A percentile compares a stretch with the other conserved stretches of the same genome.
Conservation (phyloP, 1,140 invertebrate genomes). For the Lepidostoma basale region DNA sequence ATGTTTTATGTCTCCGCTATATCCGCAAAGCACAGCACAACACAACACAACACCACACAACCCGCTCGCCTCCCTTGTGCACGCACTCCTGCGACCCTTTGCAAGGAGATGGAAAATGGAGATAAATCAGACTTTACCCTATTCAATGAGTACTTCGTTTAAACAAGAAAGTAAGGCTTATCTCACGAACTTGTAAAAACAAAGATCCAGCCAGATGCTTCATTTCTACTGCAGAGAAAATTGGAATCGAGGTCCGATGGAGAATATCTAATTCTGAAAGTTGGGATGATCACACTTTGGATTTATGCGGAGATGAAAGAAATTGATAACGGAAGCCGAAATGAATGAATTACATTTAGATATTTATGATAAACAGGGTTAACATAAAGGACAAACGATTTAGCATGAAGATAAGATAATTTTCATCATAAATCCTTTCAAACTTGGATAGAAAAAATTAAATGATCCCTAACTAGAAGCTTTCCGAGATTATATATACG, state of each 20-base stretch:
- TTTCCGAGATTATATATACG: too few species aligned
- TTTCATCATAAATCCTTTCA: too few species aligned
- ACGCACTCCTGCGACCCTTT: too few species aligned
- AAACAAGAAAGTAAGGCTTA: constrained; percentile 10
- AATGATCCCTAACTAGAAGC: too few species aligned
- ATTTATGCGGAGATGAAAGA: constrained; percentile 1
- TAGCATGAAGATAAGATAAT: too few species aligned
- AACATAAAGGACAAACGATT: too few species aligned
- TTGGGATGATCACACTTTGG: constrained; percentile 11
- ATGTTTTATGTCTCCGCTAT: too few species aligned
- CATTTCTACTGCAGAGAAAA: background rate
- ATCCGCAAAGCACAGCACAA: too few species aligned
- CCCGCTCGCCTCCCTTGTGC: too few species aligned
- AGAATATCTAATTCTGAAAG: constrained; percentile 5
- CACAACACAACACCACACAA: too few species aligned
- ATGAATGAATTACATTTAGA: background rate
- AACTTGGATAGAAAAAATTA: too few species aligned
- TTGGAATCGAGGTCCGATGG: background rate
- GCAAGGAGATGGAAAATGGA: background rate
- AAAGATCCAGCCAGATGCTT: background rate
- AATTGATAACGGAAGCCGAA: background rate
- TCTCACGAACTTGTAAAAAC: constrained; percentile 11
- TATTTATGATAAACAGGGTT: too few species aligned
- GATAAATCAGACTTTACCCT: constrained; percentile 1
- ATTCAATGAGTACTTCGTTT: constrained; percentile 7